Base-by-base conservation (phyloP, 2,113 vertebrate species). In the Podilymbus podiceps region DNA sequence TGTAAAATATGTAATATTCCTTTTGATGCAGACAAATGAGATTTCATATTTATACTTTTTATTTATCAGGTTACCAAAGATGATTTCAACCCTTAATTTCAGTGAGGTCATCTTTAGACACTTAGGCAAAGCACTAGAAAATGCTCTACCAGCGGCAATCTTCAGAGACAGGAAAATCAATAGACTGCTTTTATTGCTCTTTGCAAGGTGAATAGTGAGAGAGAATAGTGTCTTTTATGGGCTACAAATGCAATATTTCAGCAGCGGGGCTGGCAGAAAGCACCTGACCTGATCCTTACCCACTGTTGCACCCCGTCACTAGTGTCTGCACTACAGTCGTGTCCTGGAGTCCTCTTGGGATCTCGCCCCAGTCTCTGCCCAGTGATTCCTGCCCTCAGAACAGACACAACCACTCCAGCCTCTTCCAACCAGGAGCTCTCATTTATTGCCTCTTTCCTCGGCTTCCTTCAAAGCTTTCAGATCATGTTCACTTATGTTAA, bases 271-370 rank as follows among this genome's bases (percentile, higher is more conserved):
- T 11, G 5, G 11, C 27, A 86, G 52, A 76, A 50, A 0, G 0
- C 11, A 8, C 11, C 25, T 46, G 27, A 30, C n/a, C 49, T 27
- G 24, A 17, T 50, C 30, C 71, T 58, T 20, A 25, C 6, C 3
- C 8, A 1, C 11, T 30, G 5, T 5, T n/a, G 12, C 5, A 53
- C 1, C 10, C 8, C 19, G 47, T 75, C 2, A 0, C 11, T 58
- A 25, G 11, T 15, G 47, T 35, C 10, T 15, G 14, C 33, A 14
- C 13, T 69, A 18, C 14, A 21, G 19, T 33, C 28, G n/a, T 55
- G 40, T 50, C 22, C n/a, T 16, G 14, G 49, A 55, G 2, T 27
- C n/a, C 27, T 56, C 24, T 21, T 31, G 42, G 6, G 2, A 3
- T 31, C 52, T 59, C 71, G 50, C 5, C n/a, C 40, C 11, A 9